Percentiles rank a stretch among this genome's conserved stretches.
Evolutionary conservation across 2,797 vertebrate species (phyloP).

Genomic region (Aulostomus chinensis): DNA sequence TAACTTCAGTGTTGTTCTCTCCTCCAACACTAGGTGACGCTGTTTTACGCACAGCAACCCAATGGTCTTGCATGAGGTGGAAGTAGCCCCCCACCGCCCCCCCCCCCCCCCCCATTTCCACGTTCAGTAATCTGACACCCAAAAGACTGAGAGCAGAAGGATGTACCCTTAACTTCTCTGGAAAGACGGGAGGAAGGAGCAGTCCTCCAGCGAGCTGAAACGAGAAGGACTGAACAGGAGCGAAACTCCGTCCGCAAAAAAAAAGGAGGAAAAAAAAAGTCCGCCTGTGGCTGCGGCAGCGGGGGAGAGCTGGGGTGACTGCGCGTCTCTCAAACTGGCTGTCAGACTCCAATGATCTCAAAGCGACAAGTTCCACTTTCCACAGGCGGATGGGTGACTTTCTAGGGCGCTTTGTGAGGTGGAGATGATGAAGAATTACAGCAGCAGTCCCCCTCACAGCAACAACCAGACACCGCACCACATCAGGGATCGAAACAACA

Average conservation of each 20-base stretch:
- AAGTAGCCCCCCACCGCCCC: slow-evolving; percentile 57
- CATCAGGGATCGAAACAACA: slow-evolving; percentile 75
- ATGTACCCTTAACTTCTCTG: slow-evolving; percentile 74
- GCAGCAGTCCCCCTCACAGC: slow-evolving; percentile 76
- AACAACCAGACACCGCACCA: slow-evolving; percentile 79
- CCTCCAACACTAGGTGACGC: slow-evolving; percentile 52
- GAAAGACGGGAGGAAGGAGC: slow-evolving; percentile 66
- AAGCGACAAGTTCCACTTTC: slow-evolving; percentile 71
- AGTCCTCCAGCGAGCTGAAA: slow-evolving; percentile 48
- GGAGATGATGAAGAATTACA: slow-evolving; percentile 91
- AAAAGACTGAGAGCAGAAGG: slow-evolving; percentile 58
- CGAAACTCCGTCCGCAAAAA: slow-evolving; percentile 40
- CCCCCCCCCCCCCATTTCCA: slow-evolving; percentile 62
- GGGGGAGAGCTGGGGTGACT: slow-evolving; percentile 39
- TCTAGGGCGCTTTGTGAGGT: slow-evolving; percentile 83
- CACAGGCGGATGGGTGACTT: slow-evolving; percentile 88
- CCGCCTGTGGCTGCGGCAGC: slow-evolving; percentile 50
- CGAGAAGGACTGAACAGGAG: slow-evolving; percentile 34
- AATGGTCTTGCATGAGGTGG: slow-evolving; percentile 54
- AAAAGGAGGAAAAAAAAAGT: slow-evolving; percentile 20
- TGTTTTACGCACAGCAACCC: slow-evolving; percentile 63
- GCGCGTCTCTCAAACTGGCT: slow-evolving; percentile 47
- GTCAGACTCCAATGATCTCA: slow-evolving; percentile 60
- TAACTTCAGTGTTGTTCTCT: not conserved
- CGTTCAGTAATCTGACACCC: slow-evolving; percentile 83